These are phyloP conservation scores for Hydrotaea cyrtoneurina DNA, from an alignment of 2,888 invertebrate genomes.

Conservation along the genomic window DNA sequence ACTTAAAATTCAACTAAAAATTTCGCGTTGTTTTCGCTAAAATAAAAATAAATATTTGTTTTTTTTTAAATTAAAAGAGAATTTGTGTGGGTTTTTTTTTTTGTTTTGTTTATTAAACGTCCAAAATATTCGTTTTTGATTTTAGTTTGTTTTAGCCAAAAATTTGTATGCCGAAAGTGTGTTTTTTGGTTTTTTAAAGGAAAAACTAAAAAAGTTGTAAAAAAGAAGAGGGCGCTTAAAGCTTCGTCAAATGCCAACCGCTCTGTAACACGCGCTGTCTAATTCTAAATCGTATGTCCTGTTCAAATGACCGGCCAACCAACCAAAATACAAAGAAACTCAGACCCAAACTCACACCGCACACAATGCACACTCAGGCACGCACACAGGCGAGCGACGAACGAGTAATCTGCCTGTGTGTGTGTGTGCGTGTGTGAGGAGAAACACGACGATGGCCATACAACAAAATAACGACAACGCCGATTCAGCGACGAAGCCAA, in stretches of 20 bases:
- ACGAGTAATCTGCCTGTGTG: not conserved
- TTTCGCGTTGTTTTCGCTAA: slow-evolving; percentile 52
- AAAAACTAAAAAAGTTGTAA: slow-evolving; percentile 63
- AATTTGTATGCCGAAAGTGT: slow-evolving; percentile 63
- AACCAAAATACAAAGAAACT: slow-evolving; percentile 36
- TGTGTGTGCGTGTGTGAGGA: not conserved
- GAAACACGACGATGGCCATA: not conserved
- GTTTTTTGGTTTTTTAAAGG: slow-evolving; percentile 57
- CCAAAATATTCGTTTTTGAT: slow-evolving; percentile 50
- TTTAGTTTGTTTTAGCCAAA: slow-evolving; percentile 50
- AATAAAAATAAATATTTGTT: slow-evolving; percentile 44
- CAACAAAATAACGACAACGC: not conserved
- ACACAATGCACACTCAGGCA: slow-evolving; percentile 6
- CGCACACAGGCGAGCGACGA: not conserved
- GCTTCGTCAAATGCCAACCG: slow-evolving; percentile 55
- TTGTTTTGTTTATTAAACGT: slow-evolving; percentile 43
- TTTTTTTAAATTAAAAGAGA: slow-evolving; percentile 38
- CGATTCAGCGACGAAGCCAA: not conserved
- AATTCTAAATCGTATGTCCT: slow-evolving; percentile 59
- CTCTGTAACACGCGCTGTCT: slow-evolving; percentile 48
- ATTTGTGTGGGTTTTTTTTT: slow-evolving; percentile 33
- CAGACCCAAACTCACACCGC: not conserved
- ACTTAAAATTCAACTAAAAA: slow-evolving; percentile 63
- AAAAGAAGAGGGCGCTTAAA: slow-evolving; percentile 57
- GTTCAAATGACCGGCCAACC: slow-evolving; percentile 56